Conservation (phyloP, 2,113 vertebrate species). For the Heterocephalus glaber region DNA sequence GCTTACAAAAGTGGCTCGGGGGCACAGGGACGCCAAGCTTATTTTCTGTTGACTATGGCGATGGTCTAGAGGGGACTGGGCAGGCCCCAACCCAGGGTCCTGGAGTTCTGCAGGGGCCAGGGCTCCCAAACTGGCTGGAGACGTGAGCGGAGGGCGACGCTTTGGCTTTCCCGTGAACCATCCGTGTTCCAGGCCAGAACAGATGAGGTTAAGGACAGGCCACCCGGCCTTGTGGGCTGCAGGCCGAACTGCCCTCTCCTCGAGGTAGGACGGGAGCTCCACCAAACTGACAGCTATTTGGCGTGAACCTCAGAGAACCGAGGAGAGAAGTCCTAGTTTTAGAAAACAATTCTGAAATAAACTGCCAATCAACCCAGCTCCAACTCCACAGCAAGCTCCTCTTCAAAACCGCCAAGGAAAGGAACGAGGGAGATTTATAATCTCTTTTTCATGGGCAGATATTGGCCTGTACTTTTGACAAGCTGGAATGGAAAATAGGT, state of each 20-base stretch:
- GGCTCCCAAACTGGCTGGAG: background rate
- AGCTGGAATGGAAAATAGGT: constrained; percentile 58
- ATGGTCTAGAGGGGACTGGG: background rate
- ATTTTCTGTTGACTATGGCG: background rate
- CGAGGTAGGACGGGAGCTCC: background rate
- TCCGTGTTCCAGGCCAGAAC: constrained; percentile 61
- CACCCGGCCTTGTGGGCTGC: background rate
- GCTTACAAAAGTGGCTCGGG: background rate
- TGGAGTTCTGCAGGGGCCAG: background rate
- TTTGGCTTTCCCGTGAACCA: constrained; percentile 18
- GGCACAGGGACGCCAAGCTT: background rate
- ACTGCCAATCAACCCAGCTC: background rate
- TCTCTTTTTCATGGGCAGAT: background rate
- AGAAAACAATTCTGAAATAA: constrained; percentile 46
- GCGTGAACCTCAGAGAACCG: background rate
- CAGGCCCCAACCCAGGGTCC: background rate
- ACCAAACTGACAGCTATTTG: background rate
- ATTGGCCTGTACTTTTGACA: constrained; percentile 70
- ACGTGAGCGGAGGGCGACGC: background rate
- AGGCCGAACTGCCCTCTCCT: background rate
- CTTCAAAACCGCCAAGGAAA: constrained; percentile 33
- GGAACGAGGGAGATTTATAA: background rate
- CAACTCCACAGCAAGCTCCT: background rate
- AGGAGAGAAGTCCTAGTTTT: background rate
- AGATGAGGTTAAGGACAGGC: background rate